phyloP scores from a whole-genome alignment of 2,888 invertebrate genomes.

The Neuroscelio doddi region DNA sequence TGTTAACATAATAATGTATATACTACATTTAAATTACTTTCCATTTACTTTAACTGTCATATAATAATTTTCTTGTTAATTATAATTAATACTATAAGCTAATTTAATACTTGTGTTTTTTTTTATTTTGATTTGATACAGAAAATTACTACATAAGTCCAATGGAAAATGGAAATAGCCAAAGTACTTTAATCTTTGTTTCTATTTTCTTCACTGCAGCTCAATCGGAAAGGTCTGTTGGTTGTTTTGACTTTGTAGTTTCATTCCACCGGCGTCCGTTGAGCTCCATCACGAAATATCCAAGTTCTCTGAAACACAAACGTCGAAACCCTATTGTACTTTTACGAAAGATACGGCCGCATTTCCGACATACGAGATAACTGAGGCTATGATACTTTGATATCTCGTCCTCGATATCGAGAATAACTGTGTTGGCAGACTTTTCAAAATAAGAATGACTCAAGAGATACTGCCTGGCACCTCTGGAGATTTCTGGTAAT shows the following conservation, averaged over 20 bases:
- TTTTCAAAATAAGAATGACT: constrained; percentile 26
- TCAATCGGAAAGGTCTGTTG: constrained; percentile 10
- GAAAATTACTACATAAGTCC: background rate
- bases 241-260: constrained; percentile 9
- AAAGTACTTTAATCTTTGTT: constrained; percentile 7
- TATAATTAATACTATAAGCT: too few species aligned
- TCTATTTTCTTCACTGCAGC: constrained; percentile 6
- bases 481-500: background rate
- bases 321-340: constrained; percentile 34
- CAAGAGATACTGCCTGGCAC: background rate
- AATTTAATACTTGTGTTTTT: too few species aligned
- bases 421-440: constrained; percentile 15
- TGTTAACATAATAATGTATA: too few species aligned
- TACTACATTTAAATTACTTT: too few species aligned
- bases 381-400: constrained; percentile 12
- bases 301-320: constrained; percentile 25
- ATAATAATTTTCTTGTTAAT: too few species aligned
- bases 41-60: too few species aligned
- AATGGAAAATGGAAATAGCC: constrained; percentile 1
- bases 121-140: too few species aligned
- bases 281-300: constrained; percentile 20
- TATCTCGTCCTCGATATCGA: constrained; percentile 31
- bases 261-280: constrained; percentile 16
- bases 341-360: constrained; percentile 29
- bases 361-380: constrained; percentile 25